Conservation (phyloP, 2,113 vertebrate species). For the Anoura caudifer region DNA sequence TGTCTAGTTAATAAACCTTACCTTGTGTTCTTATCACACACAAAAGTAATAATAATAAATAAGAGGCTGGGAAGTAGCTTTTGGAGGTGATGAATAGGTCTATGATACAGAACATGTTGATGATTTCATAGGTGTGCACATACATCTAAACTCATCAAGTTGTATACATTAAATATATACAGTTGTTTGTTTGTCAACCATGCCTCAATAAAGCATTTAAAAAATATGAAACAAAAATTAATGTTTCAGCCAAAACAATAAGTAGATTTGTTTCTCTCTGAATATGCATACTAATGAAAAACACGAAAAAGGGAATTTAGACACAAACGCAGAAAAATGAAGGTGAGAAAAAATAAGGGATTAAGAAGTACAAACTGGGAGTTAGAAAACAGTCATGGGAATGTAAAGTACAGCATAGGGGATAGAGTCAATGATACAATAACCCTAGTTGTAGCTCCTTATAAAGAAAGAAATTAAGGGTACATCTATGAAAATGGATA, state of each 20-base stretch:
- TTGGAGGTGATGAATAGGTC: not conserved
- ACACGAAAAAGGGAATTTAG: not conserved
- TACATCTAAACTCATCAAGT: not conserved
- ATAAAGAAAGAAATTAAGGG: not conserved
- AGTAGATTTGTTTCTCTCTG: conserved; percentile 6
- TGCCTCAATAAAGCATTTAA: not conserved
- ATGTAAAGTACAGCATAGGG: not conserved
- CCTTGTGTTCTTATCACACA: not conserved
- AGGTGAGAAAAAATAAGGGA: not conserved
- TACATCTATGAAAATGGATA: not conserved
- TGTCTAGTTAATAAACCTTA: not conserved
- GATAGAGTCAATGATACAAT: not conserved
- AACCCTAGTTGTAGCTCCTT: not conserved
- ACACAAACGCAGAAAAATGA: not conserved
- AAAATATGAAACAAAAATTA: not conserved
- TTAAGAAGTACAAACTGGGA: not conserved
- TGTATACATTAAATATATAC: not conserved
- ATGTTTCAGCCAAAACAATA: not conserved
- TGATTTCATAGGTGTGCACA: not conserved
- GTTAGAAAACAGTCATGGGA: not conserved
- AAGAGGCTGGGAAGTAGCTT: not conserved
- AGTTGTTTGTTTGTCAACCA: not conserved
- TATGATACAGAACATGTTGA: not conserved
- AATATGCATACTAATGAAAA: not conserved
- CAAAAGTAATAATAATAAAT: not conserved